Evolutionary conservation across 2,113 vertebrate species (phyloP).

Genomic region (Callopanchax toddi): DNA sequence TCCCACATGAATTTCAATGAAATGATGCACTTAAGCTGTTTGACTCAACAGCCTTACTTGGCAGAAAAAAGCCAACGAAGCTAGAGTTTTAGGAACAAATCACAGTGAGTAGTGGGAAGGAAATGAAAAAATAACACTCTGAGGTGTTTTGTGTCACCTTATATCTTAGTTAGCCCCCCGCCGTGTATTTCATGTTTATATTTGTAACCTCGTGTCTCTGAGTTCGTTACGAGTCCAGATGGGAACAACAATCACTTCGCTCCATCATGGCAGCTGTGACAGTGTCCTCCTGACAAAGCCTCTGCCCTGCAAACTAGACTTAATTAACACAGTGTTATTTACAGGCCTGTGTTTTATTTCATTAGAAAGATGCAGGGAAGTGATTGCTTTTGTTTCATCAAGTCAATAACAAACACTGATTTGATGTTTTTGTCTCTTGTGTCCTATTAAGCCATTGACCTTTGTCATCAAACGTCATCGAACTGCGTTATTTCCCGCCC

Average conservation of each 20-base stretch:
- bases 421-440: constrained; percentile 33
- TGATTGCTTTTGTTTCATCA: constrained; percentile 46
- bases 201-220: constrained; percentile 28
- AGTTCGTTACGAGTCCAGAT: constrained; percentile 56
- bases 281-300: constrained; percentile 31
- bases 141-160: neutral
- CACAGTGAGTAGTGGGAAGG: constrained; percentile 17
- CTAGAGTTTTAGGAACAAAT: constrained; percentile 53
- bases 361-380: constrained; percentile 28
- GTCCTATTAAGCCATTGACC: constrained; percentile 37
- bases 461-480: constrained; percentile 40
- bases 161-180: constrained; percentile 35
- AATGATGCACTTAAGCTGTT: constrained; percentile 40
- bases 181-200: constrained; percentile 23
- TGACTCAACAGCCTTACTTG: constrained; percentile 34
- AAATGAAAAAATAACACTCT: constrained; percentile 16
- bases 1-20: constrained; percentile 67
- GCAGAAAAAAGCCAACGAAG: constrained; percentile 12
- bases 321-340: constrained; percentile 4
- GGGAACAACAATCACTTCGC: constrained; percentile 43
- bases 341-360: constrained; percentile 24
- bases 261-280: constrained; percentile 50
- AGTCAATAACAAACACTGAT: constrained; percentile 36
- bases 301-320: constrained; percentile 45
- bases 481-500: neutral